These are phyloP conservation scores for Tetrao urogallus DNA, from an alignment of 2,113 vertebrate species.

Conservation along the genomic window DNA sequence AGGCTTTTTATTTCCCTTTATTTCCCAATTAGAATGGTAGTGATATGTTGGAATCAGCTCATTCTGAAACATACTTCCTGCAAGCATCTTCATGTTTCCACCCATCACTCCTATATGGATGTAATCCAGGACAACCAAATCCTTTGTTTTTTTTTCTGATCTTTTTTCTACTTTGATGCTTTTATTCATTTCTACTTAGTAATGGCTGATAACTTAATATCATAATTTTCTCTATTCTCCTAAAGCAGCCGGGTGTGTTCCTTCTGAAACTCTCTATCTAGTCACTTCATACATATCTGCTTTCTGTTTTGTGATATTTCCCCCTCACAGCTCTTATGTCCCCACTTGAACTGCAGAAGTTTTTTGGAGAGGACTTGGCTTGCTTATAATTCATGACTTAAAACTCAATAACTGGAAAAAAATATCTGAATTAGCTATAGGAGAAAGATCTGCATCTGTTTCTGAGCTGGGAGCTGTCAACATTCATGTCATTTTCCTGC, in stretches of 20 bases:
- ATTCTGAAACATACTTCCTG: not conserved
- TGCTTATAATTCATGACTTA: not conserved
- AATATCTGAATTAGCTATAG: not conserved
- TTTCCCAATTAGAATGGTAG: not conserved
- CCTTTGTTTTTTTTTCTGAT: not conserved
- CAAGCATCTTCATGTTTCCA: not conserved
- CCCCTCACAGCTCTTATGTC: not conserved
- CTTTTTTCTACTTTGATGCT: not conserved
- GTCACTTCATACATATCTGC: not conserved
- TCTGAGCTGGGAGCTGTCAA: not conserved
- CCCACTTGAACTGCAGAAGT: not conserved
- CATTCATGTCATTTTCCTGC: not conserved
- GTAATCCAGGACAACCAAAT: not conserved
- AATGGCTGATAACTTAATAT: not conserved
- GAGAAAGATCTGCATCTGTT: not conserved
- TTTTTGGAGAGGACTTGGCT: not conserved
- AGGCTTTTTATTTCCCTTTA: not conserved
- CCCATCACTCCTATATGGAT: not conserved
- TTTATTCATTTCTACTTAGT: not conserved
- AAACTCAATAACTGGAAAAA: not conserved
- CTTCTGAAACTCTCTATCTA: not conserved
- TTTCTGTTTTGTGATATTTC: not conserved
- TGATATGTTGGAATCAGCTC: not conserved
- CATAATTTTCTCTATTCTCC: accelerated
- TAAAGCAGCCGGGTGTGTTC: not conserved